Evolutionary conservation across 2,797 vertebrate species (phyloP), one percentile per base, ranked within the genome.

Genomic region (Rhynchonycteris naso): DNA sequence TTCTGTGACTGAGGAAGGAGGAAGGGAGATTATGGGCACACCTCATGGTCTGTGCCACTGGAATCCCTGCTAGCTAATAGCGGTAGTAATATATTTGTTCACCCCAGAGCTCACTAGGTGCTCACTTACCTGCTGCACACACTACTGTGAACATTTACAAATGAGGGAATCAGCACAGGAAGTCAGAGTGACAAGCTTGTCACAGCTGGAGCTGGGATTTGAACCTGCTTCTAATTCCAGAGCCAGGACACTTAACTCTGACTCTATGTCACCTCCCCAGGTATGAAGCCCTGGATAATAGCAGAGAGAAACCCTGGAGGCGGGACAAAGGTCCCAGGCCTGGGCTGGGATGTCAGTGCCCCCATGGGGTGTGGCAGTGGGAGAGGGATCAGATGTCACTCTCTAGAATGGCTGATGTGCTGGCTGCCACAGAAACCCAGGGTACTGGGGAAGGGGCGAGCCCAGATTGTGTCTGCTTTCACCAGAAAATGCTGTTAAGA

Each of bases 311-410:
- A 13, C 19, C 3, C 50, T 72, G 15, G 54, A 21, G 21, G 90
- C 75, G 43, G 28, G 30, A 58, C 33, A 7, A 4, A 28, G 66
- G 33, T 54, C 43, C 19, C 28, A 15, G 47, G 11, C 33, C 66
- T 30, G 33, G 38, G 33, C 43, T 22, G 80, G 56, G 69, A 30
- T 14, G 3, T 33, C 72, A 11, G 28, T 26, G 68, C 7, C 66
- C 26, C 61, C 0, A 1, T 0, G 1, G 52, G 33, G 2, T 10
- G 56, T 3, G 18, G n/a, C n/a, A n/a, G 56, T 3, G 28, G 66
- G 30, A 33, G 50, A n/a, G 38, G 75, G 8, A 14, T 7, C 2
- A 11, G 71, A 30, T 9, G 16, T 22, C 26, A 10, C 15, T 33
- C 66, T 85, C 50, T 16, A 18, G 11, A 82, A n/a, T 5, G 35